Evolutionary conservation across 1,140 invertebrate genomes (phyloP).

Genomic region (Drosophila trapezifrons): DNA sequence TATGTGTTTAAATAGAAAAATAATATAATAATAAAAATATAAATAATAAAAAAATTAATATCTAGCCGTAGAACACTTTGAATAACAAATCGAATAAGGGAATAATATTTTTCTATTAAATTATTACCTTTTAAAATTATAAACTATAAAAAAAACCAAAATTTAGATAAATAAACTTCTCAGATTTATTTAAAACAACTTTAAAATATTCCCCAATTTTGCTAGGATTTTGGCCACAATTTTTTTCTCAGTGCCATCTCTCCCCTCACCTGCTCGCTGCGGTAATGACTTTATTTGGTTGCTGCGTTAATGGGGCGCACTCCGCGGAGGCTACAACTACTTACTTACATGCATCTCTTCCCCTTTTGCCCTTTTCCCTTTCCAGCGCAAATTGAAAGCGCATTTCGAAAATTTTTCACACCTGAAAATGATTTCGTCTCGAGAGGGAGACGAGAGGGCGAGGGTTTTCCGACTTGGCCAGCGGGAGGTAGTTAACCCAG

Average conservation of each 20-base stretch:
- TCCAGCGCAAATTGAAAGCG: conserved; percentile 79
- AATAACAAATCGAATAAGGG: not conserved
- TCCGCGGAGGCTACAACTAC: conserved; percentile 13
- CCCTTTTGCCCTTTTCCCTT: not conserved
- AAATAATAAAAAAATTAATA: too few relatives aligned
- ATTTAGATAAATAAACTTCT: too few relatives aligned
- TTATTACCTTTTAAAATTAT: too few relatives aligned
- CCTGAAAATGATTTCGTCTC: conserved; percentile 80
- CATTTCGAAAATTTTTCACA: conserved; percentile 81
- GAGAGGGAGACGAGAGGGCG: conserved; percentile 26
- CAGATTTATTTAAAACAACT: too few relatives aligned
- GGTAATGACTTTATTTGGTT: conserved; percentile 82
- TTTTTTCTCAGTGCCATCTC: not conserved
- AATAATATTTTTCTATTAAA: too few relatives aligned
- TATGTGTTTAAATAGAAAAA: not conserved
- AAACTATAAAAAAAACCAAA: too few relatives aligned
- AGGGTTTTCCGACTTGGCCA: conserved; percentile 28
- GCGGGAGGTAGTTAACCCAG: conserved; percentile 35
- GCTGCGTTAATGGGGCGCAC: conserved; percentile 76
- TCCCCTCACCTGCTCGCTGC: conserved; percentile 15
- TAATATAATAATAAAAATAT: too few relatives aligned
- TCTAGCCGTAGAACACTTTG: not conserved
- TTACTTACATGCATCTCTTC: not conserved
- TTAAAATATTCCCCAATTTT: too few relatives aligned
- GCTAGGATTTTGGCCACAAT: too few relatives aligned